These are phyloP conservation scores for Ranitomeya variabilis DNA, from an alignment of 2,113 vertebrate genomes.

Conservation along the genomic window DNA sequence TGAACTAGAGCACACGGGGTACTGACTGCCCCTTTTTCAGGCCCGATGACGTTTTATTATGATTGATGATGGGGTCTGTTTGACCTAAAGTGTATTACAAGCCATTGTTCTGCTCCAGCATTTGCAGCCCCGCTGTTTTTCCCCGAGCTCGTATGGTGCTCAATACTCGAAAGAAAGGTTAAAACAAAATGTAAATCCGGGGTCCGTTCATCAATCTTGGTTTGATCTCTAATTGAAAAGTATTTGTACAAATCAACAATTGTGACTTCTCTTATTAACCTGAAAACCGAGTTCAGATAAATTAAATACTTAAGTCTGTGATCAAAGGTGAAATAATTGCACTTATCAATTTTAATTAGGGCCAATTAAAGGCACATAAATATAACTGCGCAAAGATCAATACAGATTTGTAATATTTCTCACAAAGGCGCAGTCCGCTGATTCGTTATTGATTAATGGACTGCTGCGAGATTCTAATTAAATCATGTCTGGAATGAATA, in stretches of 20 bases:
- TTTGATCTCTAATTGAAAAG: conserved; percentile 7
- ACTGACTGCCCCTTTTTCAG: neutral
- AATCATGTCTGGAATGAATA: conserved; percentile 9
- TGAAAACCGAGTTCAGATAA: neutral
- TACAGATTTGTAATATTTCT: conserved; percentile 27
- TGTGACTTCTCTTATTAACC: conserved; percentile 16
- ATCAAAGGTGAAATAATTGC: conserved; percentile 30
- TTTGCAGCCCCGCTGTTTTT: neutral
- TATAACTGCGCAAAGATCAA: conserved; percentile 3
- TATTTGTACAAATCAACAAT: conserved; percentile 33
- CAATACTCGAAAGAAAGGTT: neutral
- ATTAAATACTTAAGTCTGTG: neutral
- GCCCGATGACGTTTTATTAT: neutral
- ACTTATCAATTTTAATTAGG: conserved; percentile 33
- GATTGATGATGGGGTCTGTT: neutral
- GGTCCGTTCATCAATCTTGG: neutral
- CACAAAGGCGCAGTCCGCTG: neutral
- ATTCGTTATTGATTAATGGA: conserved; percentile 31
- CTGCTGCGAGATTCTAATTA: neutral
- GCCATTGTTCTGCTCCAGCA: neutral
- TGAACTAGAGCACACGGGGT: too few species aligned
- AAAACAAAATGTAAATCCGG: neutral
- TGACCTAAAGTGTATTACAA: neutral
- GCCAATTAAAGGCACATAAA: conserved; percentile 33
- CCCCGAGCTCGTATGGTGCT: neutral